These are phyloP conservation scores for Esox lucius DNA, from an alignment of 2,797 vertebrate species.

Conservation along the genomic window DNA sequence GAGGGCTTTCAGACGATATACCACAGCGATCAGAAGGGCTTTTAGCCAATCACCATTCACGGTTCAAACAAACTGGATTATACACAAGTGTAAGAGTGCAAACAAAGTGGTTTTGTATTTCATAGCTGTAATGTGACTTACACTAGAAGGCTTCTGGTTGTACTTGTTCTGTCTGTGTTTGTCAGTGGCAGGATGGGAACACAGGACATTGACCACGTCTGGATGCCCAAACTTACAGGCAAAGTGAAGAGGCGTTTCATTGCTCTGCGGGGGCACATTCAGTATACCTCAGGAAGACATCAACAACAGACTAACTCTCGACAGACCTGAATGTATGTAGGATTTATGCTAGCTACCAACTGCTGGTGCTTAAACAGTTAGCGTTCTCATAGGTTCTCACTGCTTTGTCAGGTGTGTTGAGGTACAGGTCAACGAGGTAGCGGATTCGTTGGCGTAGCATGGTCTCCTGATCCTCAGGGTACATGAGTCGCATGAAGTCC, in stretches of 20 bases:
- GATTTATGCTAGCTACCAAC: neutral
- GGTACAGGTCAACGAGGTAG: constrained; percentile 84
- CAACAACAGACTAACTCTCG: neutral
- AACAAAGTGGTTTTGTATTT: neutral
- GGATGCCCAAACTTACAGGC: constrained; percentile 86
- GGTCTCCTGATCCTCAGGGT: constrained; percentile 74
- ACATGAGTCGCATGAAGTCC: constrained; percentile 84
- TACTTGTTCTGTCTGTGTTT: constrained; percentile 81
- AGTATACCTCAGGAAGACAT: neutral
- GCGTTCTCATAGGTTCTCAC: constrained; percentile 52
- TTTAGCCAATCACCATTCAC: too few relatives aligned
- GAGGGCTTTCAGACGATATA: too few relatives aligned
- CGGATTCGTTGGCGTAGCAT: constrained; percentile 79
- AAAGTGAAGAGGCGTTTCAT: constrained; percentile 86
- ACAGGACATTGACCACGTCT: constrained; percentile 81
- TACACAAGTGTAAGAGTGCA: neutral
- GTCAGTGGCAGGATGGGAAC: constrained; percentile 81
- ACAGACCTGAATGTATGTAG: neutral
- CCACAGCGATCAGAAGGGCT: too few relatives aligned
- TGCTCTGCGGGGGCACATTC: constrained; percentile 63
- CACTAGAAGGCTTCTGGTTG: constrained; percentile 76
- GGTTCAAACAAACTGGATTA: too few relatives aligned
- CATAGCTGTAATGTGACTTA: constrained; percentile 58
- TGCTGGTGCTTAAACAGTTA: neutral
- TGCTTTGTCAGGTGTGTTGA: constrained; percentile 84